Conservation (phyloP, 2,113 vertebrate species). For the Rhea pennata region DNA sequence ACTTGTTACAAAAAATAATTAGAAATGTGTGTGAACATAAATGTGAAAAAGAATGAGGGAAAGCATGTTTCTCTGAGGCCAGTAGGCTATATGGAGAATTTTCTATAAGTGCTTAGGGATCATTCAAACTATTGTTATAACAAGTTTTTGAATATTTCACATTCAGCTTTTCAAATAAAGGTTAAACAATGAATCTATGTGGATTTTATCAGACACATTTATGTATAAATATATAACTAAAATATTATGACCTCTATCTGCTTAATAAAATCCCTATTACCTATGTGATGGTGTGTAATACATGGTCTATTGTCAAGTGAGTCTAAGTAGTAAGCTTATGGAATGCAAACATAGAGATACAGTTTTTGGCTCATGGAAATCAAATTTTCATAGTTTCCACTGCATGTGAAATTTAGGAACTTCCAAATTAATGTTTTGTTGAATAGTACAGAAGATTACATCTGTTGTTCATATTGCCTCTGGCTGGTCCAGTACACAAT, state of each 20-base stretch:
- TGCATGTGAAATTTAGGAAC: neutral
- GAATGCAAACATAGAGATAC: neutral
- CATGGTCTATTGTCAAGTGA: accelerated
- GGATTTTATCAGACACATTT: neutral
- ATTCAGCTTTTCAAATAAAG: neutral
- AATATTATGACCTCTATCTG: neutral
- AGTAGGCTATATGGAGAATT: accelerated
- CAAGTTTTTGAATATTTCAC: neutral
- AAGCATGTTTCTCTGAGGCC: neutral
- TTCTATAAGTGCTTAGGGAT: accelerated
- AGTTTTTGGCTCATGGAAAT: neutral
- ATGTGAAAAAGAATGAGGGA: accelerated
- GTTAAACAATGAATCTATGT: accelerated
- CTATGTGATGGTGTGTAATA: neutral
- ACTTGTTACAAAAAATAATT: neutral
- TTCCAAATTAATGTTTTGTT: neutral
- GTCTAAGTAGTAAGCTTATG: no score
- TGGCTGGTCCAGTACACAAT: neutral
- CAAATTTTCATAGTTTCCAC: neutral
- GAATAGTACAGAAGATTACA: neutral
- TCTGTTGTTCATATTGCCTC: neutral
- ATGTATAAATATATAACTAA: neutral
- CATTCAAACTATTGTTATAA: accelerated
- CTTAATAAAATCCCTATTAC: neutral
- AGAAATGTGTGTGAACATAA: neutral